A percentile compares a stretch with the other conserved stretches of the same genome.
Evolutionary conservation across 2,888 invertebrate species (phyloP).

Genomic region (Syritta pipiens): DNA sequence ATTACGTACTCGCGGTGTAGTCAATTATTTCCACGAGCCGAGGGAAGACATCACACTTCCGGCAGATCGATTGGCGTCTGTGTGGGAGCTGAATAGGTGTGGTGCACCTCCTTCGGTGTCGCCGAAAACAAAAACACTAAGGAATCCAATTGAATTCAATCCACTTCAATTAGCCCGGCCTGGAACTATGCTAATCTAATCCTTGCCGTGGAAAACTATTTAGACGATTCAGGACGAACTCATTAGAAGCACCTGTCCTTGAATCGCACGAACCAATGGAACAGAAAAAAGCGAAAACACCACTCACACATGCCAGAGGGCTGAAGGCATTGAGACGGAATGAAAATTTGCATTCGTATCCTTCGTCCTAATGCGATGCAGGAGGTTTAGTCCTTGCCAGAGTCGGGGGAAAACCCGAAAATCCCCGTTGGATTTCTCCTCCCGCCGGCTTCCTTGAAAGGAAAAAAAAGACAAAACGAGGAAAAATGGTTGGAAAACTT

Average conservation of each 20-base stretch:
- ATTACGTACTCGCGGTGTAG: conserved; percentile 9
- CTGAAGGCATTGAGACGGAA: too few species aligned
- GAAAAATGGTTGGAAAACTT: conserved; percentile 19
- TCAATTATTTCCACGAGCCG: conserved; percentile 24
- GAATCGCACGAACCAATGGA: background rate
- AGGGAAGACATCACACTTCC: conserved; percentile 3
- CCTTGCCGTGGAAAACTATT: too few species aligned
- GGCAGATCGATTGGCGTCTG: too few species aligned
- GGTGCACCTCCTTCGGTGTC: too few species aligned
- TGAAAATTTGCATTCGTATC: conserved; percentile 43
- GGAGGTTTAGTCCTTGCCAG: conserved; percentile 23
- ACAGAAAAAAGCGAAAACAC: too few species aligned
- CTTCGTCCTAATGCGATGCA: conserved; percentile 40
- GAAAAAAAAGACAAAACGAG: conserved; percentile 13
- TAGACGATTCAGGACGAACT: conserved; percentile 19
- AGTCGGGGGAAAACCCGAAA: too few species aligned
- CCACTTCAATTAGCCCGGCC: conserved; percentile 62
- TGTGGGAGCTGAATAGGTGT: too few species aligned
- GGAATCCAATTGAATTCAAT: conserved; percentile 56
- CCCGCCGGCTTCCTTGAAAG: conserved; percentile 39
- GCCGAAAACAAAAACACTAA: conserved; percentile 38
- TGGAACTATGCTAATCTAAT: conserved; percentile 47
- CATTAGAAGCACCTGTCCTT: conserved; percentile 10
- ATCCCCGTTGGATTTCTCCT: conserved; percentile 43
- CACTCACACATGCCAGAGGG: too few species aligned